Evolutionary conservation across 2,113 vertebrate species (phyloP).

Genomic region (Cynocephalus volans): DNA sequence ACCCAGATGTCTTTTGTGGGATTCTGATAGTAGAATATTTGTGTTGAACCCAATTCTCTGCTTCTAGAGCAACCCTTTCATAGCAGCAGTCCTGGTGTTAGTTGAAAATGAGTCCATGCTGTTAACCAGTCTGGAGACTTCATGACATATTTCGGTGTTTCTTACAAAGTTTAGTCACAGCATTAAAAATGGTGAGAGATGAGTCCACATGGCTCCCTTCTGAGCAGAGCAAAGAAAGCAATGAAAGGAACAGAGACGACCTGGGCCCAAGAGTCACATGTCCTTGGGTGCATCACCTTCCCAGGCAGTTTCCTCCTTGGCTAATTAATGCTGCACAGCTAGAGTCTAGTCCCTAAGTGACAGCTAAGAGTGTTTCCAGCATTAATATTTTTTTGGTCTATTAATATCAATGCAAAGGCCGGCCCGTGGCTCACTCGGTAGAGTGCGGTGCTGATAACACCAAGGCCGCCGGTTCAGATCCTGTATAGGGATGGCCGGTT

Average conservation of each 20-base stretch:
- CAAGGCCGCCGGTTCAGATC: too few relatives aligned
- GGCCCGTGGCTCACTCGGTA: too few relatives aligned
- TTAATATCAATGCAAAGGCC: too few relatives aligned
- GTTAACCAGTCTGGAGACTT: not conserved
- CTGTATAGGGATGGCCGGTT: too few relatives aligned
- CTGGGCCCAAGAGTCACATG: not conserved
- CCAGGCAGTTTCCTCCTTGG: not conserved
- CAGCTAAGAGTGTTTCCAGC: not conserved
- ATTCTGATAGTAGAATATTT: not conserved
- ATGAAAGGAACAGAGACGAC: not conserved
- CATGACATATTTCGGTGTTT: not conserved
- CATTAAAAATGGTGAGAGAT: not conserved
- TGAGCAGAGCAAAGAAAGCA: not conserved
- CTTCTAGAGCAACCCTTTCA: constrained; percentile 14
- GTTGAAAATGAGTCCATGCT: not conserved
- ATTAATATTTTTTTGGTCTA: rapidly evolving
- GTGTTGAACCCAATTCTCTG: not conserved
- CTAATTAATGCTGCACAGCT: not conserved
- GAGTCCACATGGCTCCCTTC: not conserved
- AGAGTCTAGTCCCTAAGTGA: not conserved
- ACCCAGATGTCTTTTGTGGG: not conserved
- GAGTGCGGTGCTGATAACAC: too few relatives aligned
- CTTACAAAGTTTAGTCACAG: not conserved
- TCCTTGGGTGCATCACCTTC: not conserved
- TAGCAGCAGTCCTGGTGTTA: not conserved